Conservation (phyloP, 2,888 invertebrate genomes). For the Pasiphila rectangulata region DNA sequence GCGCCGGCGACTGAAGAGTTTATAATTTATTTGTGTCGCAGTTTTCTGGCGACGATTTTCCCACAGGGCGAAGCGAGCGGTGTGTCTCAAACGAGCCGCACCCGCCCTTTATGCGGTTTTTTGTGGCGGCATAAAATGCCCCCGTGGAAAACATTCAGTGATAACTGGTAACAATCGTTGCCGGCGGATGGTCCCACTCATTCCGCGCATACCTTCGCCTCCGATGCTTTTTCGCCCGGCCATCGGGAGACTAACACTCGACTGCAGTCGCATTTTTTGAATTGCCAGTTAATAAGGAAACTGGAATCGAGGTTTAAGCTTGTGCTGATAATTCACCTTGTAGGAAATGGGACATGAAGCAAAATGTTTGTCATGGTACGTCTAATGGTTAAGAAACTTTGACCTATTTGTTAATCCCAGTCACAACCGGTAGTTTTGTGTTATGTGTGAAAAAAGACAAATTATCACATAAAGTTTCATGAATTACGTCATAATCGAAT, state of each 20-base stretch:
- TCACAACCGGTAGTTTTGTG: too few relatives aligned
- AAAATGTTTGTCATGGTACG: conserved; percentile 3
- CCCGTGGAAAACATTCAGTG: conserved; percentile 80
- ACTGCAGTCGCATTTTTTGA: conserved; percentile 26
- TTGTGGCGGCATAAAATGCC: conserved; percentile 77
- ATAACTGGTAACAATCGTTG: conserved; percentile 81
- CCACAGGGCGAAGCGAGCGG: conserved; percentile 63
- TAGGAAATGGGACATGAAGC: conserved; percentile 9
- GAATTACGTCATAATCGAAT: too few relatives aligned
- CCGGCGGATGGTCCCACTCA: conserved; percentile 78
- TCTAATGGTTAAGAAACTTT: too few relatives aligned
- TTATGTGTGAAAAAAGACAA: too few relatives aligned
- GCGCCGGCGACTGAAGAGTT: conserved; percentile 60
- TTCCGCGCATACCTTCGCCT: conserved; percentile 75
- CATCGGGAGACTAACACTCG: conserved; percentile 25
- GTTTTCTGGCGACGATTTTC: conserved; percentile 80
- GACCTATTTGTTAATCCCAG: too few relatives aligned
- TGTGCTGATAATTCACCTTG: conserved; percentile 4
- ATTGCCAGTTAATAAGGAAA: conserved; percentile 27
- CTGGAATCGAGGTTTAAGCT: conserved; percentile 18
- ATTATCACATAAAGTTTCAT: too few relatives aligned
- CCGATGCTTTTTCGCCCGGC: conserved; percentile 66
- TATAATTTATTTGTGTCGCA: conserved; percentile 79
- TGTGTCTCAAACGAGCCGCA: conserved; percentile 77
- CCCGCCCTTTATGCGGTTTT: conserved; percentile 79